These are phyloP conservation scores for Asarcornis scutulata DNA, from an alignment of 2,113 vertebrate genomes.

Conservation along the genomic window DNA sequence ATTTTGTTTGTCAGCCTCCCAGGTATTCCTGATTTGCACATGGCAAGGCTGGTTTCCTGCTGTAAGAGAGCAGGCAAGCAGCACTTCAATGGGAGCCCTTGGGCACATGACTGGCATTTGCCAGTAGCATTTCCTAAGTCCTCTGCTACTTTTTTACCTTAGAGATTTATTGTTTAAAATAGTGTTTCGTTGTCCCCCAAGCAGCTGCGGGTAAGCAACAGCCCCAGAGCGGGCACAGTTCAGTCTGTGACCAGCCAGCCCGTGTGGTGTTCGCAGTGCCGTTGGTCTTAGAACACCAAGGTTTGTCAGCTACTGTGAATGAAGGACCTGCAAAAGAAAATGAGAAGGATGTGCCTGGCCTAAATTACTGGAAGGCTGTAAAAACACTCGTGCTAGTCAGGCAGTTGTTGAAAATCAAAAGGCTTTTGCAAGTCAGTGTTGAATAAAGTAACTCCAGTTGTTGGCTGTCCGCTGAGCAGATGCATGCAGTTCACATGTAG, in stretches of 20 bases:
- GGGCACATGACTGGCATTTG: not conserved
- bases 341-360: not conserved
- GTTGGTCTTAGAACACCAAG: not conserved
- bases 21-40: not conserved
- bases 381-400: not conserved
- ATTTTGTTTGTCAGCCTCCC: not conserved
- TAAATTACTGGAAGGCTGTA: not conserved
- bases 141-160: not conserved
- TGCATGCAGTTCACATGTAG: not conserved
- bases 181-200: not conserved
- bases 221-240: not conserved
- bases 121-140: not conserved
- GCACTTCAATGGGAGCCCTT: not conserved
- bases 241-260: not conserved
- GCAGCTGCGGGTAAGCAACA: not conserved
- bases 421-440: not conserved
- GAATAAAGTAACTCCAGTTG: not conserved
- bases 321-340: not conserved
- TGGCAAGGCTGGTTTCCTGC: not conserved
- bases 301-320: not conserved
- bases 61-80: not conserved
- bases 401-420: not conserved
- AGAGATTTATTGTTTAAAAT: not conserved
- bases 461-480: not conserved
- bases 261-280: not conserved